A percentile compares a stretch with the other conserved stretches of the same genome.
Conservation (phyloP, 1,140 invertebrate genomes). For the Brachionus angularis region DNA sequence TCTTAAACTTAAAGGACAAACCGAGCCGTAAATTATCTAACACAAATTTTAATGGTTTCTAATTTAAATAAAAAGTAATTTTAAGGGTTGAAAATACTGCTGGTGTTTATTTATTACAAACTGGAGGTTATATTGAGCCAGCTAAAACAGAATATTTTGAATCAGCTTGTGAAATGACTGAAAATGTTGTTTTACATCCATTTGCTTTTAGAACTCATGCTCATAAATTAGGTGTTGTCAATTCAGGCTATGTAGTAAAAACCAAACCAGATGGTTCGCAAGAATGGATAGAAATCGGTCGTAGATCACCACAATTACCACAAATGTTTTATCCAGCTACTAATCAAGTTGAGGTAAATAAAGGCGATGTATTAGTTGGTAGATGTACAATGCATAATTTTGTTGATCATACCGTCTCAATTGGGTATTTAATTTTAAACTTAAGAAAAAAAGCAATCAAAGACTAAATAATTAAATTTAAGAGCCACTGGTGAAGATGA, state of each 20-base stretch:
- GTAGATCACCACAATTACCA: conserved; percentile 54
- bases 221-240: conserved; percentile 52
- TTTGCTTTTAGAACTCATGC: conserved; percentile 57
- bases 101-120: conserved; percentile 79
- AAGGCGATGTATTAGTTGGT: conserved; percentile 44
- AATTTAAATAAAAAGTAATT: not conserved
- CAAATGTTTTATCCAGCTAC: conserved; percentile 49
- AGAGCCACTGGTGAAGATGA: conserved; percentile 44
- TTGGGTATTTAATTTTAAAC: conserved; percentile 37
- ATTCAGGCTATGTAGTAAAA: conserved; percentile 55
- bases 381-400: conserved; percentile 45
- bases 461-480: not conserved
- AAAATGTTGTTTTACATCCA: conserved; percentile 51
- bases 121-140: conserved; percentile 71
- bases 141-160: conserved; percentile 58
- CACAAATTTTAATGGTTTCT: not conserved
- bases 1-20: conserved; percentile 6
- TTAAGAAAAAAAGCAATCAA: not conserved
- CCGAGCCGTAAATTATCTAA: not conserved
- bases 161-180: conserved; percentile 48
- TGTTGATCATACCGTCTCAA: not conserved
- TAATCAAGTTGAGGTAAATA: conserved; percentile 10
- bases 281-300: conserved; percentile 55
- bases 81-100: conserved; percentile 59
- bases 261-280: conserved; percentile 46